A percentile compares a stretch with the other conserved stretches of the same genome.
Evolutionary conservation across 2,797 vertebrate genomes (phyloP).

Genomic region (Spinus pinus): DNA sequence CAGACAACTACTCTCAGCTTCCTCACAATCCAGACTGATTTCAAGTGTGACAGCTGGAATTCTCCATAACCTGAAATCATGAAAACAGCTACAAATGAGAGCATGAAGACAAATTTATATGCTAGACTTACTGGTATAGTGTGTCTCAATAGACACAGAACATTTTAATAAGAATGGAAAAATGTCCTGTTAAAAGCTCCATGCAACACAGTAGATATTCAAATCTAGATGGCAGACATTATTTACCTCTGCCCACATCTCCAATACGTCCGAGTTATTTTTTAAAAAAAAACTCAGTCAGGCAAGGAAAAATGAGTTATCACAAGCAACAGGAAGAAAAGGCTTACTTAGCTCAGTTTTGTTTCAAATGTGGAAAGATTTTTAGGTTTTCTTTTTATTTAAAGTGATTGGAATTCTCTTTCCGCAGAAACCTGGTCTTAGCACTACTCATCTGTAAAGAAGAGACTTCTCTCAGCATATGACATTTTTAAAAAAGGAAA

Average conservation of each 20-base stretch:
- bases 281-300: neutral
- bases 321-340: neutral
- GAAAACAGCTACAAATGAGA: conserved; percentile 21
- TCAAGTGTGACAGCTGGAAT: neutral
- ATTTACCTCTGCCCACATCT: neutral
- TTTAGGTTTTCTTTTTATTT: conserved; percentile 16
- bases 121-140: neutral
- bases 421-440: conserved; percentile 15
- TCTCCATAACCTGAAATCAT: neutral
- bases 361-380: neutral
- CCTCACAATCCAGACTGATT: neutral
- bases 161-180: neutral
- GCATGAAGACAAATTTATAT: neutral
- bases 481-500: conserved; percentile 28
- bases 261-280: neutral
- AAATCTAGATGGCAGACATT: neutral
- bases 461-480: neutral
- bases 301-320: neutral
- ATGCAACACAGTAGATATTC: neutral
- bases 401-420: conserved; percentile 27
- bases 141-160: neutral
- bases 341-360: neutral
- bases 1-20: neutral
- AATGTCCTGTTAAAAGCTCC: neutral
- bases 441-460: neutral